phyloP scores from a whole-genome alignment of 1,140 invertebrate species.

The Diorhabda sublineata region DNA sequence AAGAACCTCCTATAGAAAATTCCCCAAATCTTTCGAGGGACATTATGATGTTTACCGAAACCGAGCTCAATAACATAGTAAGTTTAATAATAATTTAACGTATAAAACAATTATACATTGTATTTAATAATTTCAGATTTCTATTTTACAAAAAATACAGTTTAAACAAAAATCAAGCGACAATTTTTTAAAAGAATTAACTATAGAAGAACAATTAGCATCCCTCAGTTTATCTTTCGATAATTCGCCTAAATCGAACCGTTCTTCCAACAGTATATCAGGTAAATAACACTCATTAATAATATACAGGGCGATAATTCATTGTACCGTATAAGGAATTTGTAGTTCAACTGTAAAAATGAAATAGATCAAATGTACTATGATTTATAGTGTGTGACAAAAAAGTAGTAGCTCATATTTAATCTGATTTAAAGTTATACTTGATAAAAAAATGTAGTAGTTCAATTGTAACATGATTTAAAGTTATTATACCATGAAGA shows the following conservation, averaged over 20 bases:
- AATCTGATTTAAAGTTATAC: too few relatives aligned
- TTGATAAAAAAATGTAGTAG: too few relatives aligned
- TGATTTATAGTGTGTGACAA: too few relatives aligned
- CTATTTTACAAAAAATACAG: slow-evolving; percentile 50
- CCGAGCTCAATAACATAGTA: slow-evolving; percentile 62
- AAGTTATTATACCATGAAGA: too few relatives aligned
- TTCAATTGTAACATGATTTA: too few relatives aligned
- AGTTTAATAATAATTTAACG: slow-evolving; percentile 35
- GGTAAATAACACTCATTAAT: too few relatives aligned
- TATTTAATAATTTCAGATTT: slow-evolving; percentile 43
- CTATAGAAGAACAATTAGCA: slow-evolving; percentile 34
- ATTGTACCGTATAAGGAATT: too few relatives aligned
- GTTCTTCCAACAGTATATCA: slow-evolving; percentile 9
- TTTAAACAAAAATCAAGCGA: slow-evolving; percentile 29
- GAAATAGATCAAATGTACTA: too few relatives aligned
- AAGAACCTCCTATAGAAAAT: slow-evolving; percentile 54
- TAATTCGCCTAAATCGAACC: slow-evolving; percentile 33
- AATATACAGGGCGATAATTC: too few relatives aligned
- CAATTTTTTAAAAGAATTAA: slow-evolving; percentile 26
- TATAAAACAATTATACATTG: too few relatives aligned
- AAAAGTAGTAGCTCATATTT: too few relatives aligned
- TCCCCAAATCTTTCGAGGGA: slow-evolving; percentile 59
- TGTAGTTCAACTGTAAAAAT: too few relatives aligned
- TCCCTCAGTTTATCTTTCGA: slow-evolving; percentile 30
- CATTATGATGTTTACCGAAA: slow-evolving; percentile 64